Evolutionary conservation across 2,888 invertebrate species (phyloP), one percentile per base, ranked within the genome.

Genomic region (Agrotis clavis): DNA sequence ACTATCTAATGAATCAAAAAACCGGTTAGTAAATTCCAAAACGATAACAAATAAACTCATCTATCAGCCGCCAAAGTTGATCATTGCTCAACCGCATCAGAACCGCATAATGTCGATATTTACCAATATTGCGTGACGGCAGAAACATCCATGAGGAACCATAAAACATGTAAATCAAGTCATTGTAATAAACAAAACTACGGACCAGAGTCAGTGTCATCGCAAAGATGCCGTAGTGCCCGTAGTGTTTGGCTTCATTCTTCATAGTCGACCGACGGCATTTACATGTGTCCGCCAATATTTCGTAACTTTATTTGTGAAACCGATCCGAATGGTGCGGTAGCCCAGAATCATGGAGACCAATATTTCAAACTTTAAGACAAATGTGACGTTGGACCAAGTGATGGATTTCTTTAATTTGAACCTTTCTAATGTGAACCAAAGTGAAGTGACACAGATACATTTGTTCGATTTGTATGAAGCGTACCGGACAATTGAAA

Each of bases 161-260:
- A 88, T 86, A 90, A 92, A 81, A 91, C 86, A 92, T 90, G 90
- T 89, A 93, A 93, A 94, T 92, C 86, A 86, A 82, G 89, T 91
- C 90, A 93, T 92, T 91, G 86, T 77, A 84, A 73, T 79, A 78
- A 82, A 81, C 81, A 91, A 77, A 89, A 87, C 86, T 91, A 92
- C 90, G 90, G 89, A 90, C 89, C 91, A 61, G 62, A 67, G 71
- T 88, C 88, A 83, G 87, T 88, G 87, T 89, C 90, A 90, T 90
- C 90, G 89, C 91, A 85, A 82, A 88, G 84, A 88, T 87, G 88
- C 79, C 85, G 89, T 81, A 88, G 86, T 90, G 87, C 90, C 79
- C 85, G 89, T 82, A 88, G 86, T 90, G 87, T 90, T 92, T 89
- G 88, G 86, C 87, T 86, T 89, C 87, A 93, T 92, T 94, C 90